phyloP scores from a whole-genome alignment of 2,888 invertebrate species.

The Drosophila rellima region DNA sequence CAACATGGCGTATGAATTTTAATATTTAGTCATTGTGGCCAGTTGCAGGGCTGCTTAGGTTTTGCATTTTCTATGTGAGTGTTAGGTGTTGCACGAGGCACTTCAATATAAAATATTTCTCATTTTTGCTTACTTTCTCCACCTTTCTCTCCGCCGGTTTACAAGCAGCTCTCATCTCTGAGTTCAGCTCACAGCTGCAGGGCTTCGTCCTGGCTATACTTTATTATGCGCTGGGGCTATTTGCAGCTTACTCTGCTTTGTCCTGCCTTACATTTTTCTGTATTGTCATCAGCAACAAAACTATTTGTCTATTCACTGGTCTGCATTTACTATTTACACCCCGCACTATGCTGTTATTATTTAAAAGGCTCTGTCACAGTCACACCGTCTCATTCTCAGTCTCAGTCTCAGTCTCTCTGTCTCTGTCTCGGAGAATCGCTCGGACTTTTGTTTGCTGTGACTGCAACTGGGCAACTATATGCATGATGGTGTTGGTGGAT shows the following conservation, averaged over 20 bases:
- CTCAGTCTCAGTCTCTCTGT: constrained; percentile 7
- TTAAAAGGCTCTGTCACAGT: constrained; percentile 60
- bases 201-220: constrained; percentile 34
- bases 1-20: constrained; percentile 82
- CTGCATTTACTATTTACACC: constrained; percentile 46
- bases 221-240: constrained; percentile 70
- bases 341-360: constrained; percentile 55
- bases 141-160: constrained; percentile 1
- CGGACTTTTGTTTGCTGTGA: constrained; percentile 55
- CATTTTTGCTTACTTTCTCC: constrained; percentile 40
- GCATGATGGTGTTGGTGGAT: background rate
- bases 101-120: constrained; percentile 47
- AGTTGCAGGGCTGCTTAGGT: constrained; percentile 51
- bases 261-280: constrained; percentile 72
- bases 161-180: background rate
- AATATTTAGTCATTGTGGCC: constrained; percentile 70
- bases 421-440: constrained; percentile 18
- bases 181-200: constrained; percentile 12
- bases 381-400: constrained; percentile 29
- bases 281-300: constrained; percentile 80
- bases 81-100: constrained; percentile 22
- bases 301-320: constrained; percentile 80
- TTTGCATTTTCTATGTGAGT: constrained; percentile 44
- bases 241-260: constrained; percentile 66
- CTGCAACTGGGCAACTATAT: constrained; percentile 39